Evolutionary conservation across 2,888 invertebrate species (phyloP).

Genomic region (Pammene fasciana): DNA sequence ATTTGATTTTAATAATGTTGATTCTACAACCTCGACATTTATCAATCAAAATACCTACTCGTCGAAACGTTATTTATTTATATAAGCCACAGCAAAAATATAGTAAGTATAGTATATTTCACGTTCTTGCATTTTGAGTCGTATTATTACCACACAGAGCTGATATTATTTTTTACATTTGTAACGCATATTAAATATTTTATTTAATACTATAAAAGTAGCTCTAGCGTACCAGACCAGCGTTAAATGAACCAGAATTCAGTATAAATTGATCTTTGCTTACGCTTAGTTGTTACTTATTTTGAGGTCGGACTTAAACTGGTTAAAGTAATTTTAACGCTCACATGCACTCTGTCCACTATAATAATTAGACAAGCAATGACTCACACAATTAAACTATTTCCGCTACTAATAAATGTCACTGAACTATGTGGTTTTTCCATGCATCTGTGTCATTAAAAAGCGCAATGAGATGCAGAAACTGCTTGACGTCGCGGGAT

Average conservation of each 20-base stretch:
- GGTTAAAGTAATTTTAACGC: not conserved
- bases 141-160: not conserved
- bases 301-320: not conserved
- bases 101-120: not conserved
- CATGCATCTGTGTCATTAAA: conserved; percentile 6
- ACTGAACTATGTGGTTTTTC: conserved; percentile 1
- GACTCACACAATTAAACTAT: not conserved
- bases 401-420: conserved; percentile 3
- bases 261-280: not conserved
- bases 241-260: not conserved
- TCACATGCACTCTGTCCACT: not conserved
- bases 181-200: not conserved
- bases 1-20: no score
- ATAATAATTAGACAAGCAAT: not conserved
- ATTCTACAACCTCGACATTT: not conserved
- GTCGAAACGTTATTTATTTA: not conserved
- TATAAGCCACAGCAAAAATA: not conserved
- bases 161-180: not conserved
- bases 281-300: not conserved
- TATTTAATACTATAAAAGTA: not conserved
- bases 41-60: no score
- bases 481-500: not conserved
- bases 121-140: not conserved
- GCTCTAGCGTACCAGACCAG: no score
- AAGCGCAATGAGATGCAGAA: conserved; percentile 14